Evolutionary conservation across 53 echinoderm and acorn worm genomes (phyloP), one percentile per base, ranked within the genome.

Genomic region (Luidia sarsii): DNA sequence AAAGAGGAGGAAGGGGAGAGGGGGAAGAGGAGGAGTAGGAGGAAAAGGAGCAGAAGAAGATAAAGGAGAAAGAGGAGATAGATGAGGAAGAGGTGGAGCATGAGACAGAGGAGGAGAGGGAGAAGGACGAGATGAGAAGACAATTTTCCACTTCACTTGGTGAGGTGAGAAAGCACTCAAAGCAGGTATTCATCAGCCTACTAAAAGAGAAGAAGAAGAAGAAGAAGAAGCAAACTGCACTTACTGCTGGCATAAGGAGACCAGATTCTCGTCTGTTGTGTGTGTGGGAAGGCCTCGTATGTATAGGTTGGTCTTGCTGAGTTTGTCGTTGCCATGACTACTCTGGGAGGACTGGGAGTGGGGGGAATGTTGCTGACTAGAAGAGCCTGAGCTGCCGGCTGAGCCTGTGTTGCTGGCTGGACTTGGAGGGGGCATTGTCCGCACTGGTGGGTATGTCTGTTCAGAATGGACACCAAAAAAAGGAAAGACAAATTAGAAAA

Each of bases 231-330:
- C 3, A 37, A 27, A 57, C 9, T 19, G 6, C 2, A 93, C 96
- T 96, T 91, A 96, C 96, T 70, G 88, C 71, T 88, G 85, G 88
- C 96, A 96, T 67, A 96, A 80, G 66, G 81, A 61, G 77, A 90
- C 90, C 57, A 96, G 89, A 79, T 96, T 88, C 36, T 88, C 88
- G 81, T 96, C 97, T 86, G 89, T 96, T 28, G 93, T 96, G 82
- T 83, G 91, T 74, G 91, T 82, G 37, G 93, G 91, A 90, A 96
- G 90, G 90, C 97, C 92, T 71, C 93, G 64, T 28, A 93, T 96
- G 83, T 93, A 96, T 62, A 95, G 92, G 66, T 93, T 96, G 57
- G 97, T 96, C 84, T 96, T 90, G 56, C 97, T 96, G 45, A 96
- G 91, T 83, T 93, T 87, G 71, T 96, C 97, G 41, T 86, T 85